Evolutionary conservation across 23 tunicate genomes (phyloP), one percentile per base, ranked within the genome.

Genomic region (Ciona savignyi): DNA sequence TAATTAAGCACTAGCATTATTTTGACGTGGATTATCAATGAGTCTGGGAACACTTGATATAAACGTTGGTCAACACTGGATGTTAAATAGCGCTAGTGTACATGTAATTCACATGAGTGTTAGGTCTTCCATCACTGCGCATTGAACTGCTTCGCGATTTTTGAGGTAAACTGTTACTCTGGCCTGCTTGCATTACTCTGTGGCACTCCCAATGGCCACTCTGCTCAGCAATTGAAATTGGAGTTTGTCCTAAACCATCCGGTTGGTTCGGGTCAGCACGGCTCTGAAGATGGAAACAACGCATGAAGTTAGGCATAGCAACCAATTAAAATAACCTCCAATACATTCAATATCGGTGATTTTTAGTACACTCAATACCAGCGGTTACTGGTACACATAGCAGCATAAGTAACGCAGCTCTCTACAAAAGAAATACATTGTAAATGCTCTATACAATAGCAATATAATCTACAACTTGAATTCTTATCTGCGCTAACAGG

Each of bases 11-110:
- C n/a, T n/a, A n/a, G n/a, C n/a, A n/a, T n/a, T n/a, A 42, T 42
- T 42, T 42, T 42, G 56, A 42, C 9, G n/a, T n/a, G n/a, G n/a
- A n/a, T n/a, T n/a, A n/a, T n/a, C n/a, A n/a, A n/a, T n/a, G n/a
- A n/a, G n/a, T 6, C 56, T 15, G 56, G 56, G 15, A 42, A 42
- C 56, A 42, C 56, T 42, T 15, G 56, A 42, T 6, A 9, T 42
- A 6, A 42, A 42, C 9, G 15, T 6, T 42, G 56, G 56, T 42
- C 56, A 42, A 42, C 56, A 42, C 56, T 42, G 56, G 56, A 42
- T 9, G 9, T 78, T 62, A 87, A 6, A 87, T 87, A 3, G 94
- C 94, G 48, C 94, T 87, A 29, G 94, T 87, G 65, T 87, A 87
- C 94, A 87, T 87, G 79, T 87, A 87, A 51, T 80, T 87, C 20